Conservation (phyloP, 2,797 vertebrate species). For the Sparus aurata region DNA sequence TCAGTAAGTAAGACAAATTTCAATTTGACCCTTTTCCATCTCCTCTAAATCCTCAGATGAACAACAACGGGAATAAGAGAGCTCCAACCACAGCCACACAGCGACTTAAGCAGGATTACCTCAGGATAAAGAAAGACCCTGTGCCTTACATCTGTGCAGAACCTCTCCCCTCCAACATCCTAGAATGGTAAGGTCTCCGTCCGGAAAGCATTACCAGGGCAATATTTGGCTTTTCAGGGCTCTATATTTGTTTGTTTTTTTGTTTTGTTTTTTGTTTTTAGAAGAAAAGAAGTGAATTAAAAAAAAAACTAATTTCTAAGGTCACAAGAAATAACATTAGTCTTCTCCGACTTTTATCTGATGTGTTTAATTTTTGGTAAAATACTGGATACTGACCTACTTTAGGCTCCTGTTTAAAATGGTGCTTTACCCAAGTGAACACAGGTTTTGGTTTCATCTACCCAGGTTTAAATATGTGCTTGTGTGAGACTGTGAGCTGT, state of each 20-base stretch:
- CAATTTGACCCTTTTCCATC: slow-evolving; percentile 1
- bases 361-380: not conserved
- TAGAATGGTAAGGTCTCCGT: slow-evolving; percentile 91
- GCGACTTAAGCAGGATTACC: slow-evolving; percentile 97
- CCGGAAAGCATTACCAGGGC: not conserved
- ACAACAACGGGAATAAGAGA: slow-evolving; percentile 94
- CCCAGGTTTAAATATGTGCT: not conserved
- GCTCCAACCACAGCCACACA: slow-evolving; percentile 98
- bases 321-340: too few relatives aligned
- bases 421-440: not conserved
- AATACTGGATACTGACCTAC: not conserved
- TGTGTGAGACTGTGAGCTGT: not conserved
- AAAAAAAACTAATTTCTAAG: too few relatives aligned
- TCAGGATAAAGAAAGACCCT: slow-evolving; percentile 98
- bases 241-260: not conserved
- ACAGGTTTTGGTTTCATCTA: not conserved
- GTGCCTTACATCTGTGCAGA: slow-evolving; percentile 99
- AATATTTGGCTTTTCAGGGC: not conserved
- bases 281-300: too few relatives aligned
- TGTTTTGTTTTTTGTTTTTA: too few relatives aligned
- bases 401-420: not conserved
- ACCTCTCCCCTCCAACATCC: slow-evolving; percentile 96
- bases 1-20: slow-evolving; percentile 1
- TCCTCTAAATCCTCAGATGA: slow-evolving; percentile 88
- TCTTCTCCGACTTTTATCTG: not conserved